Evolutionary conservation across 2,113 vertebrate genomes (phyloP), one percentile per base, ranked within the genome.

Genomic region (Perognathus longimembris): DNA sequence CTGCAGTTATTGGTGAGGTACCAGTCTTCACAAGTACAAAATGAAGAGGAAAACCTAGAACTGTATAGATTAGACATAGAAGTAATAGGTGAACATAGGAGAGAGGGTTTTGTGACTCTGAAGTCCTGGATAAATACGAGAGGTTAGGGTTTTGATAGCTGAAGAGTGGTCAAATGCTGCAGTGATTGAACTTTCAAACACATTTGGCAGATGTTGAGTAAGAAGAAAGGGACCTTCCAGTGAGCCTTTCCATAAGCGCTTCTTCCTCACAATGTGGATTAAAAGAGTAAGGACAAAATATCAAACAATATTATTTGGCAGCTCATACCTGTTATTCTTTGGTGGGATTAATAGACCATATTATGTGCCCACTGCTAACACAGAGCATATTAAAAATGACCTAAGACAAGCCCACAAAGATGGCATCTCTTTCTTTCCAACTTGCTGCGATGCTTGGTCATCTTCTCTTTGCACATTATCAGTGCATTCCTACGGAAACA

Each of bases 61-160:
- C 17, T 45, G n/a, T 85, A 4, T 7, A 50, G 24, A 17, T 83
- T 36, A 32, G 14, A 20, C 4, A 7, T 42, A 24, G 21, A 88
- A 76, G 64, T 77, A 73, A 74, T 21, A 20, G 11, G 1, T 34
- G 32, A 61, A 50, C 30, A 30, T n/a, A 4, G 24, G 14, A n/a
- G 22, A 57, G 67, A 74, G 6, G 36, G 0, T 12, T 71, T 36
- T n/a, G n/a, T n/a, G n/a, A n/a, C n/a, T n/a, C n/a, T n/a, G n/a
- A n/a, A n/a, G n/a, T n/a, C n/a, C n/a, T n/a, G n/a, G 42, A 1
- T 30, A n/a, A 42, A 40, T n/a, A n/a, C 26, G 30, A 89, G 14
- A 1, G 7, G 14, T 21, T 6, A 12, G 6, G 15, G 15, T 15
- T 17, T 42, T 5, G 1, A 20, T 14, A n/a, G 71, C 1, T 24